Evolutionary conservation across 2,113 vertebrate species (phyloP), one percentile per base, ranked within the genome.

Genomic region (Jacana jacana): DNA sequence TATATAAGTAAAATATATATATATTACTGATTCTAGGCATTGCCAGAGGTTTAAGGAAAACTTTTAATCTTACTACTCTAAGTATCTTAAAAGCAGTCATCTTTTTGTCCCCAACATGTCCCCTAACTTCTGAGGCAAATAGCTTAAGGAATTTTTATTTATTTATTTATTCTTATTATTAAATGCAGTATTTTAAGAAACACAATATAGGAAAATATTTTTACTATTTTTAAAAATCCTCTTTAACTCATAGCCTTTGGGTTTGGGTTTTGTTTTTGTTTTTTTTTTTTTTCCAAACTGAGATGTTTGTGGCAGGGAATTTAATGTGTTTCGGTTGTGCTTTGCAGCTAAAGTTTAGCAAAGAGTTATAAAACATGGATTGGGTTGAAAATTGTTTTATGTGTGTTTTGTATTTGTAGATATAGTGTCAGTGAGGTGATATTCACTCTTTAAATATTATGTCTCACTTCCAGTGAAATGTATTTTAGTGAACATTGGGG

Each of bases 231-330:
- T 33, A 1, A 14, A 66, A 75, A 6, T 7, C 15, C 0, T 24
- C 73, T 72, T 33, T 6, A 20, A 44, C 9, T 85, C 3, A 3
- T 24, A 13, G 24, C 57, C 16, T 71, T 31, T 58, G 9, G 8
- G 3, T 6, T 4, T 44, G n/a, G n/a, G n/a, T n/a, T n/a, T n/a
- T n/a, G n/a, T n/a, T n/a, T n/a, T n/a, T n/a, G n/a, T n/a, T n/a
- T n/a, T n/a, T n/a, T n/a, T n/a, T n/a, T n/a, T n/a, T n/a, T 51
- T 44, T 71, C n/a, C 2, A 15, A 66, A 39, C 7, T 13, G 9
- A 2, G 1, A 3, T 2, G 3, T 63, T 2, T 33, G 20, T 3
- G 7, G 15, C 11, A 17, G 5, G 9, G 11, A 79, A 70, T 2
- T 2, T 23, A 44, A 71, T 25, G 6, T 71, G 3, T 9, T 51